Evolutionary conservation across 2,888 invertebrate species (phyloP).

Genomic region (Tipula helvola): DNA sequence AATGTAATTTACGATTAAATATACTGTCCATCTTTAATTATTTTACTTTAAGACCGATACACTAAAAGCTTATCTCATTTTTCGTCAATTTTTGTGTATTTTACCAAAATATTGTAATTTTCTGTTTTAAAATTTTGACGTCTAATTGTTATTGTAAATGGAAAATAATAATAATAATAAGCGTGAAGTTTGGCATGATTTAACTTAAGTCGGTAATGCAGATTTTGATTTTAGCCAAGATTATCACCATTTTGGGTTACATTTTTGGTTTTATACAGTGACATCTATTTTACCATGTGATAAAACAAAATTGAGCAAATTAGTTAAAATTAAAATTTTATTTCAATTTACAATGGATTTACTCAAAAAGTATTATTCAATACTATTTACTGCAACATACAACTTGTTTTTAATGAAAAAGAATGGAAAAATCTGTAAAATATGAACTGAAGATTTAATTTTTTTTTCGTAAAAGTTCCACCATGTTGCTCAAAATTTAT

Average conservation of each 20-base stretch:
- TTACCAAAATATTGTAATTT: background rate
- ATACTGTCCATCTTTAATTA: background rate
- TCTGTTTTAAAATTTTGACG: background rate
- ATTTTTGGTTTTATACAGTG: background rate
- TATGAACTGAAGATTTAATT: too few species aligned
- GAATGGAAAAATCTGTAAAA: too few species aligned
- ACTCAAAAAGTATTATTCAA: too few species aligned
- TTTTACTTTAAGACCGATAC: background rate
- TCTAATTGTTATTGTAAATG: background rate
- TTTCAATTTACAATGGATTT: too few species aligned
- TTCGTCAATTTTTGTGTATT: background rate
- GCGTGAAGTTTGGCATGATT: background rate
- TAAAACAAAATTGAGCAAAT: too few species aligned
- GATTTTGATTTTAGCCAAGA: background rate
- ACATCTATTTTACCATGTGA: background rate
- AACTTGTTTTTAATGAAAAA: too few species aligned
- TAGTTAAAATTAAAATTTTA: too few species aligned
- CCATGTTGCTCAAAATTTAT: too few species aligned
- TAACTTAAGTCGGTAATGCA: background rate
- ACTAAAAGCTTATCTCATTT: background rate
- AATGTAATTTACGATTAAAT: background rate
- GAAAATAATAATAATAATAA: background rate
- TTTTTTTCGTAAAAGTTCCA: too few species aligned
- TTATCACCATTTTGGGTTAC: background rate
- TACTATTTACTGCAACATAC: too few species aligned